Evolutionary conservation across 1,140 invertebrate species (phyloP), one percentile per base, ranked within the genome.

Genomic region (Zaprionus nigranus): DNA sequence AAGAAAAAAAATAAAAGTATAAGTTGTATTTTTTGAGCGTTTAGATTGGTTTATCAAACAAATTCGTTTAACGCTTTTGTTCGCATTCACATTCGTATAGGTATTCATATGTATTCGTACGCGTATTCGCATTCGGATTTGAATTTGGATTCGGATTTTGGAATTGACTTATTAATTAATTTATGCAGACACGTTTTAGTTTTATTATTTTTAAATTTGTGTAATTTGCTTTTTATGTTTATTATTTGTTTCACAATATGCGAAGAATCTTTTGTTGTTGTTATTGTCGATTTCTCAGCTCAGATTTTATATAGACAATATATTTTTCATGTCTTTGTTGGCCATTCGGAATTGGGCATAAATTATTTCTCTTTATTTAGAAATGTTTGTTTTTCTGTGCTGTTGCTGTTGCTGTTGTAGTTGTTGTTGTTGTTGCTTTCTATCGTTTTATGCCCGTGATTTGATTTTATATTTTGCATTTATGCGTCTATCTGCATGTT

Each of bases 161-260:
- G 49, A 88, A 78, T 90, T 85, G 83, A 87, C 82, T 92, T 92
- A 92, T 92, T 92, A 92, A 92, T 92, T 92, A 92, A 92, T 92
- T 92, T 92, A 92, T 92, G 91, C 91, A 92, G 79, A 92, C 91
- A 92, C 91, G 91, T 92, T 92, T 92, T 91, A 90, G 85, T 90
- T 90, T 90, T 90, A 90, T 90, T 90, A 90, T 90, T 90, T 90
- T 75, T 77, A 90, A 90, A 90, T 90, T 82, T 85, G 86, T 90
- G 86, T 90, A 88, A 88, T 88, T 88, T 90, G 85, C 73, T 70
- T 77, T 79, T 64, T 70, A 60, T 75, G 63, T 78, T 57, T 62
- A 64, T 75, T 75, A 70, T 75, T 70, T 71, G 59, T 63, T 75
- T 75, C 72, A 67, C 51, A 74, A 60, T 49, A 67, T 22, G 54